Conservation (phyloP, 37 sponge, comb jelly and placozoan genomes). For the Spongia lamella region DNA sequence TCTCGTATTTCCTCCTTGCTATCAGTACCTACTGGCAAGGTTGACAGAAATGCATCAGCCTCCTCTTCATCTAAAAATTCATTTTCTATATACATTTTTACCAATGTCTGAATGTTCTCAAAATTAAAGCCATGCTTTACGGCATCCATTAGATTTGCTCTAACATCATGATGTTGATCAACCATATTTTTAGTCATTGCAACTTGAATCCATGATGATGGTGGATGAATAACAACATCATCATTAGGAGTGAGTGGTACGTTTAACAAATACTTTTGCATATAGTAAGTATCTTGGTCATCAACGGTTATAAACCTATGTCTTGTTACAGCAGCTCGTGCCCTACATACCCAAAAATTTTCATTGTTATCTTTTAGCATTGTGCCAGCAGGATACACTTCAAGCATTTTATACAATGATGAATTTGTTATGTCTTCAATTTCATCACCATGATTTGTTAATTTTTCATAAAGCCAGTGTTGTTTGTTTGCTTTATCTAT, state of each 20-base stretch:
- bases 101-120: no score
- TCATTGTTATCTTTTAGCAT: constrained; percentile 4
- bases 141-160: neutral
- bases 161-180: constrained; percentile 9
- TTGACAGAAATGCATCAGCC: constrained; percentile 9
- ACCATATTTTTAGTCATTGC: neutral
- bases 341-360: constrained; percentile 4
- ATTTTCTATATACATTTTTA: neutral
- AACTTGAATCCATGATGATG: no score
- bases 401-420: neutral
- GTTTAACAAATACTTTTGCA: constrained; percentile 17
- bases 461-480: no score
- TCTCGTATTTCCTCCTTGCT: constrained; percentile 1
- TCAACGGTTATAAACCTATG: constrained; percentile 5
- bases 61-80: no score
- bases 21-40: no score
- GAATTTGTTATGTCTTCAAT: neutral
- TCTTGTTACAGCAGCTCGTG: neutral
- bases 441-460: no score
- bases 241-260: constrained; percentile 1
- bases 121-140: neutral
- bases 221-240: no score
- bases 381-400: neutral
- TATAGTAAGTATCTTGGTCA: constrained; percentile 10
- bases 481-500: no score